Evolutionary conservation across 2,797 vertebrate species (phyloP).

Genomic region (Todus mexicanus): DNA sequence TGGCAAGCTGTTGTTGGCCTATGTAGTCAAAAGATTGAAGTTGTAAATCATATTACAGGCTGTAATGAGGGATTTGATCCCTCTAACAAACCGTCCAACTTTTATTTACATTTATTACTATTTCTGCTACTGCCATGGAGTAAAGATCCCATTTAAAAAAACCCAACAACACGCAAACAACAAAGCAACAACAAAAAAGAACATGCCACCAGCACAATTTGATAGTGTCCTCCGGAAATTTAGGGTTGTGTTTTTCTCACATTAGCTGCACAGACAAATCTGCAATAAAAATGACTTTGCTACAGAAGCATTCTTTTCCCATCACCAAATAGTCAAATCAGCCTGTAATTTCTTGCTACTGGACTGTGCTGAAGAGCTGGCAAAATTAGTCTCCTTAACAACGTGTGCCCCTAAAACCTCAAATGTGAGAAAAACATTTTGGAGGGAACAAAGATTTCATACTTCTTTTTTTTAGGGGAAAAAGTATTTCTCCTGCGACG

Average conservation of each 20-base stretch:
- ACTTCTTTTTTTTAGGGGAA: background rate
- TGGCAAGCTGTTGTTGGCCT: background rate
- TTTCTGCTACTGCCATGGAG: background rate
- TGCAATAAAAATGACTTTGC: slow-evolving; percentile 37
- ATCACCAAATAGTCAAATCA: slow-evolving; percentile 39
- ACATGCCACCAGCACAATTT: background rate
- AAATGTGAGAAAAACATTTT: background rate
- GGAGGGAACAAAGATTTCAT: background rate
- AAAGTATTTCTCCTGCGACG: background rate
- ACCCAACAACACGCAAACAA: too few species aligned
- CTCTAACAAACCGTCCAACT: background rate
- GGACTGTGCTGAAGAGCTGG: background rate
- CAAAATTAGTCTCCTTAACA: background rate
- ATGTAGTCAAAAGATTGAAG: background rate
- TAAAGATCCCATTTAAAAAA: too few species aligned
- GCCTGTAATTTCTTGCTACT: background rate
- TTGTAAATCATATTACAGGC: background rate
- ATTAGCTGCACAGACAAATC: slow-evolving; percentile 17
- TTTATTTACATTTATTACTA: background rate
- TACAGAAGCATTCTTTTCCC: background rate
- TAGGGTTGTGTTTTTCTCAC: background rate
- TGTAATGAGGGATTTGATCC: background rate
- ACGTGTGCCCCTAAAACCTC: background rate
- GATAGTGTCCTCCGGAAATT: slow-evolving; percentile 16
- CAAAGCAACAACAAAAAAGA: background rate